Base-by-base conservation (phyloP, 2,113 vertebrate species). In the Oophaga pumilio region DNA sequence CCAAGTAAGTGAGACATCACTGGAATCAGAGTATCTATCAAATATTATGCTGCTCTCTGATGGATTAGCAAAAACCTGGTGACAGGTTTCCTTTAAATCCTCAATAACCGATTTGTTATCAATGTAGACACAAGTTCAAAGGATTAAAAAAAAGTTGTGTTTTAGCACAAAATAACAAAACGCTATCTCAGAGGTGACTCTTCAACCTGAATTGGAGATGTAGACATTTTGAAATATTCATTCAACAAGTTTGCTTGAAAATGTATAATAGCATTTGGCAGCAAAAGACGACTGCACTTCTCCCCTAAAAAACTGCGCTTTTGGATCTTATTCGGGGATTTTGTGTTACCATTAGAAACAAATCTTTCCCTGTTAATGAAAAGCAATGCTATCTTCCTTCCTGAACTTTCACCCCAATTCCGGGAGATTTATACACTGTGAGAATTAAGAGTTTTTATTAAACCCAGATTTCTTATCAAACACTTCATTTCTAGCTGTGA, bases 401-500 rank as follows among this genome's bases (percentile, higher is more conserved):
- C 22, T 18, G 64, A 53, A 68, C 62, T 83, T n/a, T 69, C 24
- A 68, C 57, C 33, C 49, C 43, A 69, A 66, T 83, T 68, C 20
- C 8, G n/a, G 26, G 62, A 52, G n/a, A 53, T 68, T 68, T 83
- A 15, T 53, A 28, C 20, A 24, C 64, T 26, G 4, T 83, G 81
- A 49, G 81, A 83, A 83, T 83, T 69, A 83, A 68, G 62, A 69
- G 22, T 68, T 83, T 83, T 69, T 69, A 83, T 69, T 26, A 83
- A 83, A 83, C 62, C 18, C 43, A 74, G 43, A 74, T 59, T 59
- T 85, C 68, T 71, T 85, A 73, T 86, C 74, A 86, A 86, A 86
- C 43, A 77, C 83, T 86, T 86, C 74, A 64, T 86, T 66, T 77
- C 84, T 76, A 64, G 57, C 84, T 76, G 84, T 66, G 84, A 76